Evolutionary conservation across 2,113 vertebrate species (phyloP), one percentile per base, ranked within the genome.

Genomic region (Phalacrocorax pelagicus): DNA sequence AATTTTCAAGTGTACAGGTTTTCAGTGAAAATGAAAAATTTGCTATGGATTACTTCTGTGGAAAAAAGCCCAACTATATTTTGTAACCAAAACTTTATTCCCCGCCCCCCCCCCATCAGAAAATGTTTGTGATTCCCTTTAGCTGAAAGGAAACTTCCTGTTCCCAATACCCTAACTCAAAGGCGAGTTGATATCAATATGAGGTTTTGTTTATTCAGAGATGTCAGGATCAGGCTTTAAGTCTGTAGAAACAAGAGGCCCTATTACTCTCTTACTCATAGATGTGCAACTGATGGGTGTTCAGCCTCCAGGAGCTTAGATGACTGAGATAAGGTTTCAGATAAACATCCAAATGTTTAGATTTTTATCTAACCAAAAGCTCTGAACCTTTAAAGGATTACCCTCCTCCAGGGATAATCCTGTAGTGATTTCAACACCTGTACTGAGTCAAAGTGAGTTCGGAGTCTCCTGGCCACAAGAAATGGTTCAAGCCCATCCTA

Each of bases 321-420:
- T 94, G 62, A 88, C 57, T 81, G 66, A 77, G 97, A 97, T 97
- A 96, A 97, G 71, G 71, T 96, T 97, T 96, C 97, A 95, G 96
- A 95, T 96, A 97, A 97, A 91, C 91, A 90, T 96, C 84, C 92
- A 96, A 97, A 96, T 96, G 93, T 92, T 95, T 96, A 96, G 97
- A 96, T 95, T 92, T 96, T 95, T 97, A 96, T 97, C 97, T 97
- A 70, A 97, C 59, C 62, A 71, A 86, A 94, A 95, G 26, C 92
- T 91, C 96, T 96, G 84, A 96, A 90, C 74, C 92, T 97, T 97
- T 95, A 97, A 97, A 91, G 97, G 96, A 97, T 97, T 97, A 96
- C 89, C 91, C 71, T 91, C 79, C 94, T 88, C 81, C 93, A 94
- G 91, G 95, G 93, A 95, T 96, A 97, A 97, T 97, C 94, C 94